Evolutionary conservation across 2,113 vertebrate genomes (phyloP).

Genomic region (Emberiza fucata): DNA sequence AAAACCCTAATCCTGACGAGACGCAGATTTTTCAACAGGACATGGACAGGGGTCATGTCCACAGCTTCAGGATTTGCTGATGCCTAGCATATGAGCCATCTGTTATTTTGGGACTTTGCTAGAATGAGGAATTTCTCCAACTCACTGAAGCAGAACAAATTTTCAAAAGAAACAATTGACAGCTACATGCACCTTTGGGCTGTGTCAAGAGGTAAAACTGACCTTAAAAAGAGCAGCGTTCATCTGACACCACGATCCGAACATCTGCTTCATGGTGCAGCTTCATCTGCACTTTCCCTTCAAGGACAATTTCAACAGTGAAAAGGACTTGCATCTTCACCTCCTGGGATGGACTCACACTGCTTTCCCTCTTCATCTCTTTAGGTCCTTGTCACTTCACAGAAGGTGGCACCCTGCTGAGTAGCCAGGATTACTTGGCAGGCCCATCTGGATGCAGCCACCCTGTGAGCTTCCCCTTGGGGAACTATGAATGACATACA

Average conservation of each 20-base stretch:
- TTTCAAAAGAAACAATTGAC: neutral
- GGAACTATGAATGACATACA: neutral
- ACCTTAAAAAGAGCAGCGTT: neutral
- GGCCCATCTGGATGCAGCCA: slow-evolving; percentile 38
- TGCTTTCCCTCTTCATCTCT: slow-evolving; percentile 45
- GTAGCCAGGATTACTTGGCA: slow-evolving; percentile 43
- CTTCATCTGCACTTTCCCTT: slow-evolving; percentile 4
- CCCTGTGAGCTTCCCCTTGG: slow-evolving; percentile 22
- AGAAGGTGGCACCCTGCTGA: slow-evolving; percentile 22
- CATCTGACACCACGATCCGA: neutral
- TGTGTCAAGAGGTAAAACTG: neutral
- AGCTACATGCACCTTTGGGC: neutral
- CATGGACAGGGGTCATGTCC: neutral
- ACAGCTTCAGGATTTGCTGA: slow-evolving; percentile 1
- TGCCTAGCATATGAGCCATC: neutral
- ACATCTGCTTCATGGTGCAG: slow-evolving; percentile 10
- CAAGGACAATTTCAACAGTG: slow-evolving; percentile 37
- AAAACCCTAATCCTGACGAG: neutral
- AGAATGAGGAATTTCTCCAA: slow-evolving; percentile 3
- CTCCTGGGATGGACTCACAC: neutral
- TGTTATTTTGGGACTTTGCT: neutral
- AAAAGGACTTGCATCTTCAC: slow-evolving; percentile 18
- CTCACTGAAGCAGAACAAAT: neutral
- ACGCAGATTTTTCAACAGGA: neutral
- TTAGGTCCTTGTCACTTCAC: slow-evolving; percentile 41